Base-by-base conservation (phyloP, 2,888 invertebrate species). In the Trissolcus japonicus region DNA sequence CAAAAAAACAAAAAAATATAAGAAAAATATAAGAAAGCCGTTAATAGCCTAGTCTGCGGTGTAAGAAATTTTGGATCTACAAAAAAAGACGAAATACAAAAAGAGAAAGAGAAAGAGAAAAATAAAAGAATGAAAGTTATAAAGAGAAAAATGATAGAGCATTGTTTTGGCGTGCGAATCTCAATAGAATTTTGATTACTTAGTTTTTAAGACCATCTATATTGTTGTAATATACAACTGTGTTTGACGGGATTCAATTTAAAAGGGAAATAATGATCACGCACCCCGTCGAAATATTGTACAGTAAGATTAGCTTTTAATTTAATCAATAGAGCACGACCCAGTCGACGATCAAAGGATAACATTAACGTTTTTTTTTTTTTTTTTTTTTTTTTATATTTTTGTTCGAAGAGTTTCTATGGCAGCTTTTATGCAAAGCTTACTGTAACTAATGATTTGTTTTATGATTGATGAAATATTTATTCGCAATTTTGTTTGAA, bases 121-220 rank as follows among this genome's bases (percentile, higher is more conserved):
- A 56, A 40, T 21, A 29, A 35, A 13, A 9, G 50, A 16, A 19
- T 29, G 41, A 62, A 35, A 17, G 46, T 60, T 11, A 54, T 1
- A 48, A 46, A 69, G 2, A 48, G n/a, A 60, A 21, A 60, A 66
- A 73, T 17, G 53, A 57, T 35, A 25, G 35, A 62, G 41, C 53
- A 62, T 72, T 63, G 72, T 77, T 73, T 51, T 25, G 54, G 68
- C 60, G 50, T 65, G 65, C 51, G 71, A 68, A 79, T 68, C 75
- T 79, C 68, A 54, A 76, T 63, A 79, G 75, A 72, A 76, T 76
- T 76, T 68, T 61, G 57, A 76, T 76, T 67, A 67, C 72, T 76
- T 76, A 79, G 72, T 76, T 76, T 16, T 60, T 78, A 79, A 79
- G 78, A 63, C 55, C 53, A 76, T 13, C 72, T 55, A 62, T 51